phyloP scores from a whole-genome alignment of 2,888 invertebrate species.

The Cerastis leucographa region DNA sequence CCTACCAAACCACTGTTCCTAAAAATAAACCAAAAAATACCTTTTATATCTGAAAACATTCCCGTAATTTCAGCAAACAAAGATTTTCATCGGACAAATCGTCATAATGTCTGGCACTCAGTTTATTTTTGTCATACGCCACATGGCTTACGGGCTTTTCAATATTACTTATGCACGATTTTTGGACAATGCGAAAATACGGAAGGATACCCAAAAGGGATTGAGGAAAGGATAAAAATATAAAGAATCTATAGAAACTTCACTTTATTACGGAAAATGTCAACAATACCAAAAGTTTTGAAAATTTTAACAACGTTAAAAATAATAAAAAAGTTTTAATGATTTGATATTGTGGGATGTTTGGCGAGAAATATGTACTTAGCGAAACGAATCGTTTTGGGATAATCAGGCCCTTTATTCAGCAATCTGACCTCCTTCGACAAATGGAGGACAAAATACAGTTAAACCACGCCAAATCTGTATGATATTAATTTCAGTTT shows the following conservation, averaged over 20 bases:
- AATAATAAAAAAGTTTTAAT: constrained; percentile 24
- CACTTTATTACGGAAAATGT: constrained; percentile 3
- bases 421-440: no score
- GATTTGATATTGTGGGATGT: constrained; percentile 3
- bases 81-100: constrained; percentile 35
- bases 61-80: constrained; percentile 49
- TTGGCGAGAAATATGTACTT: background rate
- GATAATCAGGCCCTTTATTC: background rate
- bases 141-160: constrained; percentile 40
- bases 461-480: no score
- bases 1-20: background rate
- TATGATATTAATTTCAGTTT: no score
- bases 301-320: constrained; percentile 10
- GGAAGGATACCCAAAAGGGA: background rate
- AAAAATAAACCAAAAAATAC: constrained; percentile 31
- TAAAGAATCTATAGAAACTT: background rate
- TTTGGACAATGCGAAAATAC: constrained; percentile 31
- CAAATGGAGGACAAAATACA: no score
- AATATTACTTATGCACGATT: constrained; percentile 49
- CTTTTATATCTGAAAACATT: constrained; percentile 46
- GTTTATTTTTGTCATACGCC: constrained; percentile 41
- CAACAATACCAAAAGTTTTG: constrained; percentile 23
- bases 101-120: constrained; percentile 29
- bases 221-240: constrained; percentile 6
- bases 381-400: background rate